Conservation (phyloP, 2,797 vertebrate genomes). For the Triplophysa yarkandensis region DNA sequence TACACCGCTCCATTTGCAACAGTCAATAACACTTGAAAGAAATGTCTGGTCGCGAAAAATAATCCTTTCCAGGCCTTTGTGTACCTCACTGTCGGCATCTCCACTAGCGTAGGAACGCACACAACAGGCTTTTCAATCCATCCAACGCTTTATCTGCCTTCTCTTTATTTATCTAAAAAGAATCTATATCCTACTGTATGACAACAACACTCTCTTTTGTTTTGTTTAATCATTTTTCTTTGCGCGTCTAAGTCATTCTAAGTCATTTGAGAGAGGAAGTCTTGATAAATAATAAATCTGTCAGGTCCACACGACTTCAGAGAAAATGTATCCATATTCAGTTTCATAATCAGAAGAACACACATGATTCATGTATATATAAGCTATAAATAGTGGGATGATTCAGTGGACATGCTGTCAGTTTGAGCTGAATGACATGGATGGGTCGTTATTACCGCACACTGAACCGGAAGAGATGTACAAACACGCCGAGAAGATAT, state of each 20-base stretch:
- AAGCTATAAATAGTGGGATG: constrained; percentile 27
- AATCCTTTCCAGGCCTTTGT: not conserved
- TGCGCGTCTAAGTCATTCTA: too few relatives aligned
- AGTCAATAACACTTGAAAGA: constrained; percentile 11
- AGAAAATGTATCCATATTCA: not conserved
- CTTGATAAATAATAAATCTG: not conserved
- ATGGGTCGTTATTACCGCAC: constrained; percentile 65
- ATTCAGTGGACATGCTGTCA: constrained; percentile 13
- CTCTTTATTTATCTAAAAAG: too few relatives aligned
- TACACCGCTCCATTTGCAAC: not conserved
- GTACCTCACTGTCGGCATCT: constrained; percentile 21
- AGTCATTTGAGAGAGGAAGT: not conserved
- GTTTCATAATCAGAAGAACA: not conserved
- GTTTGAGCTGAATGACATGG: constrained; percentile 41
- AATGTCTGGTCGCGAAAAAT: not conserved
- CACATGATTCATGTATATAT: constrained; percentile 15
- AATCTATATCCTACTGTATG: too few relatives aligned
- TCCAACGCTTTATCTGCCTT: too few relatives aligned
- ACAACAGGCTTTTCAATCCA: too few relatives aligned
- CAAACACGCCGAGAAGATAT: constrained; percentile 54
- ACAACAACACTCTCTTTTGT: too few relatives aligned
- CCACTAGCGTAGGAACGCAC: too few relatives aligned
- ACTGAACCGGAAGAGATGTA: constrained; percentile 65
- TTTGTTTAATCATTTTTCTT: too few relatives aligned
- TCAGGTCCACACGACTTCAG: not conserved